These are phyloP conservation scores for Nibea coibor DNA, from an alignment of 2,113 vertebrate species.

Conservation along the genomic window DNA sequence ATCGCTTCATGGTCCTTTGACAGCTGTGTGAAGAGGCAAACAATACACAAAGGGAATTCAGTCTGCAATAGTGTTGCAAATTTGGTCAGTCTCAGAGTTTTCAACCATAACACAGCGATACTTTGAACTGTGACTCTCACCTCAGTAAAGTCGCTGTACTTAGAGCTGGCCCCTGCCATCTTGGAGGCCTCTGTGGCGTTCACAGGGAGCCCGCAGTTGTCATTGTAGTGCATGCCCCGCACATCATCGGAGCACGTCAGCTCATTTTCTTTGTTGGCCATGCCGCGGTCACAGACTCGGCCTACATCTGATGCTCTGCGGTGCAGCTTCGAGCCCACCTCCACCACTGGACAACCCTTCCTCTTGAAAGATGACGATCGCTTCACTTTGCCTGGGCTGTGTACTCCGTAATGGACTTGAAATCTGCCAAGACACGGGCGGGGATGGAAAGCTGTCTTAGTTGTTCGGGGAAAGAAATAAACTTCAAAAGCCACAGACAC, in stretches of 20 bases:
- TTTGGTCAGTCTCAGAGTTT: background rate
- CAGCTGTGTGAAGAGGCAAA: constrained; percentile 81
- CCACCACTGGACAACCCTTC: constrained; percentile 66
- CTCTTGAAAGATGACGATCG: constrained; percentile 74
- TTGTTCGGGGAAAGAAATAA: background rate
- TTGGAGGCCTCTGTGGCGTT: constrained; percentile 87
- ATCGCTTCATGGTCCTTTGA: constrained; percentile 97
- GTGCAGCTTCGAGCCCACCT: constrained; percentile 73
- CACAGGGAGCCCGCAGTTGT: constrained; percentile 86
- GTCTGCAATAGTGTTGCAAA: background rate
- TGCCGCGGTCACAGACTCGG: constrained; percentile 86
- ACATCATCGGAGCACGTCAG: constrained; percentile 91
- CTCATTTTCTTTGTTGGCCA: constrained; percentile 99
- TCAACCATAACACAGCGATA: background rate
- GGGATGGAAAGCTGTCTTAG: background rate
- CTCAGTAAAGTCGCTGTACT: constrained; percentile 93
- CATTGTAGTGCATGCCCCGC: constrained; percentile 86
- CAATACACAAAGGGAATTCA: constrained; percentile 18
- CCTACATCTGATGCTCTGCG: constrained; percentile 69
- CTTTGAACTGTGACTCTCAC: constrained; percentile 73
- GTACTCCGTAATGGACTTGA: constrained; percentile 73
- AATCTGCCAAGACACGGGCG: constrained; percentile 67
- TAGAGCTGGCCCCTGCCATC: constrained; percentile 88
- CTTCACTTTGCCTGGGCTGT: constrained; percentile 77
- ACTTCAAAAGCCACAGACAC: constrained; percentile 22